Base-by-base conservation (phyloP, 37 sponge, comb jelly and placozoan species). In the Bolinopsis microptera region DNA sequence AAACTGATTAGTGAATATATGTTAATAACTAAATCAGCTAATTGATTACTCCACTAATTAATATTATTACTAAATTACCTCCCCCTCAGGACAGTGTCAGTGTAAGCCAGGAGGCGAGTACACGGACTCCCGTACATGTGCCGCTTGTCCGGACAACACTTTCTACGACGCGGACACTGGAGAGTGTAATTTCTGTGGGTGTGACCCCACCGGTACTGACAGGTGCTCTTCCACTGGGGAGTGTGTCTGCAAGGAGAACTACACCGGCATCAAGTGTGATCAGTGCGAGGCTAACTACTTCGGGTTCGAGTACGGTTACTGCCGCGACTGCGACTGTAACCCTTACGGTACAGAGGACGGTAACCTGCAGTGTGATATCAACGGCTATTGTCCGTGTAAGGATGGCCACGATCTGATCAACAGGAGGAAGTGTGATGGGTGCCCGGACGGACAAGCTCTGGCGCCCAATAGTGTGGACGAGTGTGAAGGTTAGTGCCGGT, bases 361-460 rank as follows among this genome's bases (percentile, higher is more conserved):
- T 69, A 18, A 38, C 69, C 38, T 41, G 31, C 90, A 61, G 28
- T 98, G 99, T 94, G 94, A 97, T 69, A 38, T 38, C 23, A 95
- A 95, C 25, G 99, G 96, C 8, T 30, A 26, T 24, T 98, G 99
- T 72, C 72, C 26, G 26, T 98, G 99, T 69, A 96, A 95, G 92
- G 76, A 95, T 0, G 96, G 96, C 35, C 96, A 97, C 35, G 88
- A 95, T 0, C 95, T 95, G 5, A 0, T 35, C 1, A 34, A 86
- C 61, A n/a, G 8, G 3, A 13, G 32, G 28, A 39, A 32, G 1
- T 98, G 99, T 93, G 96, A 98, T 75, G 92, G 68, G 75, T 98
- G 99, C 69, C 72, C 92, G 0, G 41, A 69, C 0, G 97, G 96
- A 13, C 96, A 93, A 74, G 95, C 75, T 48, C 92, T 93, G 23